These are phyloP conservation scores for Carabus problematicus DNA, from an alignment of 2,888 invertebrate species.

Conservation along the genomic window DNA sequence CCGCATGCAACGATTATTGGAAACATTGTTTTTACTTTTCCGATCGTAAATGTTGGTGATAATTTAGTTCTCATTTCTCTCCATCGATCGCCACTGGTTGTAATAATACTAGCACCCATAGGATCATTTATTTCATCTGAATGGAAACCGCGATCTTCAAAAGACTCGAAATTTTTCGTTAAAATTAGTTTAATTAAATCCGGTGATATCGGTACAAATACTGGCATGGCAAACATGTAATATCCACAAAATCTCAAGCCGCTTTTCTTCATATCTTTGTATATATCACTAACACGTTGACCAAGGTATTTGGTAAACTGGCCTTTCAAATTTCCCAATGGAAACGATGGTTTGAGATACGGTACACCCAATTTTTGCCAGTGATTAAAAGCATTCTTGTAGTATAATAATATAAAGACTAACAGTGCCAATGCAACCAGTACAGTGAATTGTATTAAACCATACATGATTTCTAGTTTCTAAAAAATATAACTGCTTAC, in stretches of 20 bases:
- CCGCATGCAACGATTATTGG: too few relatives aligned
- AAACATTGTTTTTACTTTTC: slow-evolving; percentile 60
- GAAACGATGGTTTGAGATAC: slow-evolving; percentile 51
- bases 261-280: slow-evolving; percentile 44
- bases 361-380: slow-evolving; percentile 54
- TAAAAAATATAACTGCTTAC: too few relatives aligned
- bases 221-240: slow-evolving; percentile 57
- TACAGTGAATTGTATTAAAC: too few relatives aligned
- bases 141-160: slow-evolving; percentile 15
- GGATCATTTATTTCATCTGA: slow-evolving; percentile 53
- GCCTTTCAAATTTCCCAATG: slow-evolving; percentile 54
- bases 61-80: slow-evolving; percentile 59
- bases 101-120: slow-evolving; percentile 54
- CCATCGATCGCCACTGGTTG: slow-evolving; percentile 59
- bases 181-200: slow-evolving; percentile 52
- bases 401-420: slow-evolving; percentile 10
- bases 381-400: slow-evolving; percentile 47
- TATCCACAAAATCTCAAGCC: slow-evolving; percentile 53
- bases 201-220: slow-evolving; percentile 55
- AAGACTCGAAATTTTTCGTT: too few relatives aligned
- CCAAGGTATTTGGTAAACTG: slow-evolving; percentile 50
- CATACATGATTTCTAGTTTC: too few relatives aligned
- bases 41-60: slow-evolving; percentile 60
- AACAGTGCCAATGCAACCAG: too few relatives aligned
- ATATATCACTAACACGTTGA: slow-evolving; percentile 49